Conservation (phyloP, 1,140 invertebrate genomes). For the Aphaenogaster rudis region DNA sequence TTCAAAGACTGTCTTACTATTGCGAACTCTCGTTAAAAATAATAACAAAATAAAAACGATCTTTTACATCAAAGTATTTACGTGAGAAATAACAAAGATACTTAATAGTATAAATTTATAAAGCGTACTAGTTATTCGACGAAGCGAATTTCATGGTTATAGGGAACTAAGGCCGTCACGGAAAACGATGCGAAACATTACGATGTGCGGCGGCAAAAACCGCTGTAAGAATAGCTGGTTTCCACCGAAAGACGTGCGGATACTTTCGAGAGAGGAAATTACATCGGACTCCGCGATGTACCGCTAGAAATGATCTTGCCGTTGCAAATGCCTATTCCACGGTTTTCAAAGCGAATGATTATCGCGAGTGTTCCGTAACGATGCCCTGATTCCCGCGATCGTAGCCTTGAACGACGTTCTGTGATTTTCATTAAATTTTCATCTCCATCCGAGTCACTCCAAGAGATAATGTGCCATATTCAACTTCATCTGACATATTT, state of each 20-base stretch:
- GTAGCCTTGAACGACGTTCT: constrained; percentile 39
- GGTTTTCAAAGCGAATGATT: constrained; percentile 69
- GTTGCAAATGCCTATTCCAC: constrained; percentile 57
- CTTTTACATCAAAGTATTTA: not conserved
- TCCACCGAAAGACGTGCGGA: constrained; percentile 34
- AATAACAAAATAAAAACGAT: not conserved
- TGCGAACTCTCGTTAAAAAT: constrained; percentile 8
- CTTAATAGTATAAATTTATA: not conserved
- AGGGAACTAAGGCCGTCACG: not conserved
- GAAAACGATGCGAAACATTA: constrained; percentile 26
- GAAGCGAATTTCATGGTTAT: constrained; percentile 22
- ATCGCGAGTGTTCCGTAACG: constrained; percentile 62
- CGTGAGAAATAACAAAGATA: not conserved
- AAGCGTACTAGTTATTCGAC: not conserved
- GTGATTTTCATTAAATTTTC: constrained; percentile 51
- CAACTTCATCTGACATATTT: not conserved
- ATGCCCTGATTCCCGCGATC: constrained; percentile 60
- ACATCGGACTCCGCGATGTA: constrained; percentile 31
- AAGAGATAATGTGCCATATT: not conserved
- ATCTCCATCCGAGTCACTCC: not conserved
- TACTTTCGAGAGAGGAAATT: constrained; percentile 42
- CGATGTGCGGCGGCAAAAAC: constrained; percentile 37
- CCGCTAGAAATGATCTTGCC: constrained; percentile 57
- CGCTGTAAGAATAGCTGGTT: constrained; percentile 7
- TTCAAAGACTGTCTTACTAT: not conserved